These are phyloP conservation scores for Actenoides hombroni DNA, from an alignment of 2,113 vertebrate species.

Conservation along the genomic window DNA sequence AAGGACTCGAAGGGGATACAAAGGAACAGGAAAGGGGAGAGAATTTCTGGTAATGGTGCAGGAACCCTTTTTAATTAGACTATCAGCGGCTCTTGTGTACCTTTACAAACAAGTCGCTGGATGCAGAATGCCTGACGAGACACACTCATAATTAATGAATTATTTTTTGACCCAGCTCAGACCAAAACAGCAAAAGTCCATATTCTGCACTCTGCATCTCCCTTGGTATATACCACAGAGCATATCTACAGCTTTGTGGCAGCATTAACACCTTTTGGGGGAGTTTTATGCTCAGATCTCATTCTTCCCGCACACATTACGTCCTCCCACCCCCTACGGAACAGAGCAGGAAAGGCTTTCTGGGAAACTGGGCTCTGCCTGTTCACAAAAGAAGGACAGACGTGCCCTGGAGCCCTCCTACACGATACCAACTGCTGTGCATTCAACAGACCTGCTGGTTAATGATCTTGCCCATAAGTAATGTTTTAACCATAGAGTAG, in stretches of 20 bases:
- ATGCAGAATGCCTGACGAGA: neutral
- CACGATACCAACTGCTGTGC: neutral
- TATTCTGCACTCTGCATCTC: neutral
- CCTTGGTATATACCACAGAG: neutral
- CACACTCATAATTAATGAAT: neutral
- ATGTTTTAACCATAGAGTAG: constrained; percentile 65
- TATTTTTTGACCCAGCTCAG: neutral
- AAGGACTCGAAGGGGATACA: neutral
- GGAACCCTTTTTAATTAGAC: neutral
- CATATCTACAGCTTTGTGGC: neutral
- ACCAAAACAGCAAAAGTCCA: neutral
- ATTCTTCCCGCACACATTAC: neutral
- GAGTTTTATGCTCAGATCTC: neutral
- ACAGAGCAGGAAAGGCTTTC: neutral
- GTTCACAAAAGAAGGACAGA: neutral
- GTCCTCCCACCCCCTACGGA: neutral
- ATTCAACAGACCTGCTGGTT: constrained; percentile 51
- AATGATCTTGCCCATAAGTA: constrained; percentile 70
- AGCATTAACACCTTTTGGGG: neutral
- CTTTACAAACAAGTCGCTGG: neutral
- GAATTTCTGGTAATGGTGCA: neutral
- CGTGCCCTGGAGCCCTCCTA: constrained; percentile 10
- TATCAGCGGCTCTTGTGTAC: neutral
- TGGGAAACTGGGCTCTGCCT: neutral
- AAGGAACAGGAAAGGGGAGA: neutral